A percentile compares a stretch with the other conserved stretches of the same genome.
Conservation (phyloP, 2,113 vertebrate genomes). For the Pelmatolapia mariae region DNA sequence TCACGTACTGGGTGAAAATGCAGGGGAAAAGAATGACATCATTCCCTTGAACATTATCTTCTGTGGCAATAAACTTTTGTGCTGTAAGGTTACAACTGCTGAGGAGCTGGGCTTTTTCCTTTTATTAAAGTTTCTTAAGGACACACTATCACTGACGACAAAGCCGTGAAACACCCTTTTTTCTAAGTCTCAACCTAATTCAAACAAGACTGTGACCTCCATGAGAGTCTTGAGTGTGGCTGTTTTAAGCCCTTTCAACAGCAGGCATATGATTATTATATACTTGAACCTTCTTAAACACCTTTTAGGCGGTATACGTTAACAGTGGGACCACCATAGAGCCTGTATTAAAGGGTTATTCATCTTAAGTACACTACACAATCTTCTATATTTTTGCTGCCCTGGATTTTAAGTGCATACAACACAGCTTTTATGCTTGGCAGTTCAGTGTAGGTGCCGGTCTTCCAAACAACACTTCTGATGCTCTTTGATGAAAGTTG, state of each 20-base stretch:
- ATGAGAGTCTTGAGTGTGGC: neutral
- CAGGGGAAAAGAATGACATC: neutral
- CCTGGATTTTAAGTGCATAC: neutral
- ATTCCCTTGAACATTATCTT: neutral
- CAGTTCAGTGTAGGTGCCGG: neutral
- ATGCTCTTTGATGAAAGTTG: slow-evolving; percentile 1
- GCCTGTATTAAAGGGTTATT: neutral
- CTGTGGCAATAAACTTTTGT: neutral
- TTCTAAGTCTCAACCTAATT: neutral
- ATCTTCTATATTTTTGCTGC: neutral
- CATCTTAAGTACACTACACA: neutral
- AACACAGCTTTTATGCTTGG: neutral
- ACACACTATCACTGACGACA: neutral
- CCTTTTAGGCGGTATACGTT: neutral
- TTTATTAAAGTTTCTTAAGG: neutral
- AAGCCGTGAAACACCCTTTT: neutral
- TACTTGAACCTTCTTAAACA: neutral
- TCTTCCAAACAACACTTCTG: neutral
- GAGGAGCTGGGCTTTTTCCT: neutral
- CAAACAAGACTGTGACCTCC: neutral
- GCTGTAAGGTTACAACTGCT: neutral
- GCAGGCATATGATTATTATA: neutral
- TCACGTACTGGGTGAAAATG: neutral
- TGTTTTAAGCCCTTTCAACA: neutral
- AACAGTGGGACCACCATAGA: neutral